Base-by-base conservation (phyloP, 2,113 vertebrate genomes). In the Lycaon pictus region DNA sequence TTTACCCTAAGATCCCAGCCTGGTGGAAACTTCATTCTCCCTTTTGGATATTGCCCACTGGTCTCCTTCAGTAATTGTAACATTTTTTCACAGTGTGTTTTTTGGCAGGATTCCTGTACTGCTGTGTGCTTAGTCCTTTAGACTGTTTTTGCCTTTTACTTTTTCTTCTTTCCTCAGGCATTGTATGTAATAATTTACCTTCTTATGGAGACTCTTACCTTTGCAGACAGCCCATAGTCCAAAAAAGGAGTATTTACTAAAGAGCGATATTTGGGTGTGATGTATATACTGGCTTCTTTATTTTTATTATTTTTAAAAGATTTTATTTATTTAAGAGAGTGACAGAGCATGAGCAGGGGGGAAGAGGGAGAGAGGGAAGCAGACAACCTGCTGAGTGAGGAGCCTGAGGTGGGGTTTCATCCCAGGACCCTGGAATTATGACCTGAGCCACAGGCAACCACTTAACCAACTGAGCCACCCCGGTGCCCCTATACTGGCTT, bases 31-130 rank as follows among this genome's bases (percentile, higher is more conserved):
- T 89, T 95, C 11, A 92, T 90, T 67, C 9, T 86, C 2, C 8
- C 0, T 90, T 96, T 90, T 71, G 27, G 48, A 11, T 96, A 56
- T 29, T 95, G 56, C 22, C n/a, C 37, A 22, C 12, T 96, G 53
- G 19, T 56, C 23, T 82, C 35, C 84, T 58, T 90, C 4, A 91
- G 23, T 88, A 74, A 84, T 12, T 80, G 71, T 80, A 58, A 35
- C 80, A 19, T 85, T 92, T 97, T 65, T 83, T 16, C 19, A 74
- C 11, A 51, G 11, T 62, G 43, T 97, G 25, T 94, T 94, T 93
- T 76, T 56, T 89, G 72, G 37, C 32, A 62, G 19, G 76, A 65
- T 56, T 86, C 51, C 35, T 88, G 23, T 55, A 29, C 10, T 94
- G 58, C n/a, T 92, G 0, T 55, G 37, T 95, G n/a, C 37, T 74